Base-by-base conservation (phyloP, 2,113 vertebrate species). In the Hypomesus transpacificus region DNA sequence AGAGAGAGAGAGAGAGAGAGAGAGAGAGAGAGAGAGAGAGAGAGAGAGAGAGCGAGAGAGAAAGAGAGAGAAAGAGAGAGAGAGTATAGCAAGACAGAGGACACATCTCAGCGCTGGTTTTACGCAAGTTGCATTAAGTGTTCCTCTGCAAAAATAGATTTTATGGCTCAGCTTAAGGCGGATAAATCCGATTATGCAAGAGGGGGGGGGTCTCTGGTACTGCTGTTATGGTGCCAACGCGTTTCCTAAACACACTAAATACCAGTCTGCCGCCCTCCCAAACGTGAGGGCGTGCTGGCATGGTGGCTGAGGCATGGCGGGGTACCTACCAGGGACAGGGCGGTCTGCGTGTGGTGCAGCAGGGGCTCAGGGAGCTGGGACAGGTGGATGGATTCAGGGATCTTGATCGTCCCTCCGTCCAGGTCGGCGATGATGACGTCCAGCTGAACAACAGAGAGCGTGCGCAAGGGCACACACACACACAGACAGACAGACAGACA, bases 391-490 rank as follows among this genome's bases (percentile, higher is more conserved):
- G 95, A 98, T 92, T 99, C 97, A 20, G 97, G 97, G 84, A 98
- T 92, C 92, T 98, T 97, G 88, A 99, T 97, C 71, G 97, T 98
- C 83, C 97, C 97, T 83, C 97, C 97, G 83, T 99, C 97, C 88
- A 99, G 89, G 87, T 99, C 97, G 71, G 96, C 95, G 84, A 98
- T 95, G 82, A 99, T 97, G 80, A 98, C 96, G 89, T 99, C 97
- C 87, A 98, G 91, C 97, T 99, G 86, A 58, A 85, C 28, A 74
- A 77, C 63, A 69, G 31, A 73, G 57, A 26, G 11, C 57, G 16
- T 31, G 57, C 17, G 39, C 46, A 69, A n/a, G 57, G 50, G 52
- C 52, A 62, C 17, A 69, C 52, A 67, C 63, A 58, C 6, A 39
- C 24, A 69, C 26, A 58, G 26, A 69, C 8, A 69, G 52, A 69